Evolutionary conservation across 2,888 invertebrate species (phyloP).

Genomic region (Pyrrhosoma nymphula): DNA sequence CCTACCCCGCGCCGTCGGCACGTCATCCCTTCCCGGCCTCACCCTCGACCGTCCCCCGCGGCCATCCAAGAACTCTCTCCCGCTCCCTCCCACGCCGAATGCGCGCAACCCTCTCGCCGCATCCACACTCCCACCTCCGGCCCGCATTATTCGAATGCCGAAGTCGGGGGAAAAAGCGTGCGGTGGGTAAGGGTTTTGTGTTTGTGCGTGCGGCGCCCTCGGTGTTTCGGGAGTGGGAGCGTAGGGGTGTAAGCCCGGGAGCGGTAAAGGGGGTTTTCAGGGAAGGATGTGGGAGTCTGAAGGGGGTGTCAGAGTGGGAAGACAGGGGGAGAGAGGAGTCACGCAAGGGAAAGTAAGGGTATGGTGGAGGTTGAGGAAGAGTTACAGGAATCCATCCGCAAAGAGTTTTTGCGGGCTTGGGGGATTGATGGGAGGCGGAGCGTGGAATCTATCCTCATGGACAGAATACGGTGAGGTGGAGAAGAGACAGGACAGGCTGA

Average conservation of each 20-base stretch:
- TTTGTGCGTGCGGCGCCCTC: not conserved
- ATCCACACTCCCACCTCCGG: not conserved
- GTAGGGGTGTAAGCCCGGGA: not conserved
- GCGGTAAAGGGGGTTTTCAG: not conserved
- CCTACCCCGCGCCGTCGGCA: not conserved
- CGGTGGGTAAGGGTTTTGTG: not conserved
- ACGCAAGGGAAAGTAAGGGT: not conserved
- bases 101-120: too few species aligned
- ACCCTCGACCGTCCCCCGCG: not conserved
- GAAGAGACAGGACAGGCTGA: too few species aligned
- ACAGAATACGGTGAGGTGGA: too few species aligned
- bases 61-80: not conserved
- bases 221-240: not conserved
- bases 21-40: not conserved
- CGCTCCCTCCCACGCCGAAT: not conserved
- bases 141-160: conserved; percentile 22
- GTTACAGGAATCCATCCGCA: too few species aligned
- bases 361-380: not conserved
- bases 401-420: not conserved
- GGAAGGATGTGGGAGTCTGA: not conserved
- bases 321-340: not conserved
- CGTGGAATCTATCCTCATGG: too few species aligned
- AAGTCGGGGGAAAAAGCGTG: not conserved
- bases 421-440: too few species aligned
- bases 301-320: not conserved